A percentile compares a stretch with the other conserved stretches of the same genome.
Conservation (phyloP, 1,140 invertebrate species). For the Colletes gigas region DNA sequence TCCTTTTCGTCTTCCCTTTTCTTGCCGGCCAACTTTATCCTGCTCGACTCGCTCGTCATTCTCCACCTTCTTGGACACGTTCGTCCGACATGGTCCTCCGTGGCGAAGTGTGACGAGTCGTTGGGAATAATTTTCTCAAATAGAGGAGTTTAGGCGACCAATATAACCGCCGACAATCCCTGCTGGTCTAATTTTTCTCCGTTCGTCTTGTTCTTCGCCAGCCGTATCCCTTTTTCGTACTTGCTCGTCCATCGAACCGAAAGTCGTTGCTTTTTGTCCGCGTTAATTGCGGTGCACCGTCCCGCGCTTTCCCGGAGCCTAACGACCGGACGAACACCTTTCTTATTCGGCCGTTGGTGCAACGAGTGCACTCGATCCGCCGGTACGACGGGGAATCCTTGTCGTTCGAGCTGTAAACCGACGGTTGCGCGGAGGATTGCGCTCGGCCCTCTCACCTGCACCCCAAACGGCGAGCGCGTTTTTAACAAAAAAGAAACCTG, state of each 20-base stretch:
- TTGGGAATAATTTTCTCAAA: conserved; percentile 16
- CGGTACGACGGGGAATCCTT: conserved; percentile 3
- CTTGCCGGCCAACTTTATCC: conserved; percentile 57
- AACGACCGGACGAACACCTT: conserved; percentile 51
- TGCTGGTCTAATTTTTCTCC: no score
- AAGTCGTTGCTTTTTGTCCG: conserved; percentile 52
- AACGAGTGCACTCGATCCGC: no score
- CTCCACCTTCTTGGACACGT: conserved; percentile 53
- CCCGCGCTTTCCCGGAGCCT: conserved; percentile 44
- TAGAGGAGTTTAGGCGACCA: neutral
- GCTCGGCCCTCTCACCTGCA: conserved; percentile 29
- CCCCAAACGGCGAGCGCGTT: conserved; percentile 18
- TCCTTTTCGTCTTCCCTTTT: conserved; percentile 47
- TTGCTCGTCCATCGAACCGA: neutral
- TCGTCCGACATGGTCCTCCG: conserved; percentile 18
- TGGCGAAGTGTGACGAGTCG: conserved; percentile 11
- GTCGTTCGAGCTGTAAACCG: neutral
- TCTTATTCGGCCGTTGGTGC: neutral
- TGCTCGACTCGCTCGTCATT: conserved; percentile 53
- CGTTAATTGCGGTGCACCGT: conserved; percentile 64
- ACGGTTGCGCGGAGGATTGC: neutral
- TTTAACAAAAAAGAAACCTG: conserved; percentile 13
- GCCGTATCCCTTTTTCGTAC: no score
- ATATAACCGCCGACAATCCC: no score
- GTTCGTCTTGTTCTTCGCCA: no score